Evolutionary conservation across 2,113 vertebrate genomes (phyloP).

Genomic region (Sinocyclocheilus anshuiensis): DNA sequence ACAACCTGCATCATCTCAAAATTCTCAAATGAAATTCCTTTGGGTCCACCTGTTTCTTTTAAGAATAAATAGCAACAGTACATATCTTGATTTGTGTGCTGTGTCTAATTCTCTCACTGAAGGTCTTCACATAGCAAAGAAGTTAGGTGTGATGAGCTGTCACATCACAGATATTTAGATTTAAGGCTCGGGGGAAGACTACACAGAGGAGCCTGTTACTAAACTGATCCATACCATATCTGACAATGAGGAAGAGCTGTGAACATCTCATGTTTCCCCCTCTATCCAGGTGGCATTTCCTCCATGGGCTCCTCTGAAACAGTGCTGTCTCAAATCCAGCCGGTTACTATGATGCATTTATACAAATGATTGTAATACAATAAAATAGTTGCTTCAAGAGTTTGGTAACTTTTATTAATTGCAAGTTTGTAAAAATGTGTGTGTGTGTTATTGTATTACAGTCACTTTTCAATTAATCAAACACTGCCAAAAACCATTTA

Average conservation of each 20-base stretch:
- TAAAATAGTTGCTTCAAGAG: background rate
- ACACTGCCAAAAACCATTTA: background rate
- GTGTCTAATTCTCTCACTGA: conserved; percentile 81
- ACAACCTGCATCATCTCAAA: background rate
- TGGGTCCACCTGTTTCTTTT: conserved; percentile 66
- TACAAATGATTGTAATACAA: background rate
- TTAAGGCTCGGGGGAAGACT: conserved; percentile 67
- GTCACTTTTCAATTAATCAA: background rate
- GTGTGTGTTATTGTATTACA: background rate
- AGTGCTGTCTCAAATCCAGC: background rate
- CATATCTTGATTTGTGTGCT: conserved; percentile 83
- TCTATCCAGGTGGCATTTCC: conserved; percentile 73
- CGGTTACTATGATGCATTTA: background rate
- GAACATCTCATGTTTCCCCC: conserved; percentile 75
- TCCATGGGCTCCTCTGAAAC: background rate
- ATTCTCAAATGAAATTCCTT: conserved; percentile 63
- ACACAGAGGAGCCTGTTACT: conserved; percentile 79
- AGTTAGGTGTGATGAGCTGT: conserved; percentile 79
- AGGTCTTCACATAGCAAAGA: conserved; percentile 78
- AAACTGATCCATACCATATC: conserved; percentile 85
- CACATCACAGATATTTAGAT: conserved; percentile 74
- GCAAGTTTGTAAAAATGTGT: too few relatives aligned
- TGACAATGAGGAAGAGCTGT: conserved; percentile 68
- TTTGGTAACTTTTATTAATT: too few relatives aligned
- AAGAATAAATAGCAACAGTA: conserved; percentile 70